A percentile compares a stretch with the other conserved stretches of the same genome.
These are phyloP conservation scores for Pinna nobilis DNA, from an alignment of 1,140 invertebrate species.

Conservation along the genomic window DNA sequence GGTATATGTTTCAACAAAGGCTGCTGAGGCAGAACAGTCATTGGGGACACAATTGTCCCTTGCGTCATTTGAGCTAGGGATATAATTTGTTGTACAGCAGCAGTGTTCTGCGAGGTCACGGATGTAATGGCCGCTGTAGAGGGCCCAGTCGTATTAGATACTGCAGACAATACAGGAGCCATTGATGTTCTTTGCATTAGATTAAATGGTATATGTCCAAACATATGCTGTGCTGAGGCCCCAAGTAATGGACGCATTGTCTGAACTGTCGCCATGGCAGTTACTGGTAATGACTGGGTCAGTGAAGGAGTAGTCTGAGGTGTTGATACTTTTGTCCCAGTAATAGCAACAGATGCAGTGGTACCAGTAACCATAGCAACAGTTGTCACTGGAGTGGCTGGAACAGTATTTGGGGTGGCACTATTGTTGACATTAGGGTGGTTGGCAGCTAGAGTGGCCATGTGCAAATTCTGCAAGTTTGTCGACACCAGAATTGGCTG, in stretches of 20 bases:
- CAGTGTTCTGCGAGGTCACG: background rate
- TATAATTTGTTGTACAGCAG: constrained; percentile 42
- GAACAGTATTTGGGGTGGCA: background rate
- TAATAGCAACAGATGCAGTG: constrained; percentile 1
- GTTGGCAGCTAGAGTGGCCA: background rate
- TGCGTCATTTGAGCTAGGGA: constrained; percentile 41
- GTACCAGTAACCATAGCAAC: constrained; percentile 12
- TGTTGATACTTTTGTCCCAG: constrained; percentile 4
- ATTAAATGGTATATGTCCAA: constrained; percentile 37
- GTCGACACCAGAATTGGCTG: constrained; percentile 16
- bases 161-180: constrained; percentile 19
- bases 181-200: constrained; percentile 37
- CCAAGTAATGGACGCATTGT: constrained; percentile 25
- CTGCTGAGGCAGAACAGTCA: constrained; percentile 46
- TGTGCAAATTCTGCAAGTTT: constrained; percentile 11
- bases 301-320: constrained; percentile 2
- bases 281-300: background rate
- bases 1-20: constrained; percentile 51
- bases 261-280: constrained; percentile 11
- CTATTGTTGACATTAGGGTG: background rate
- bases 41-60: constrained; percentile 37
- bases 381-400: constrained; percentile 1
- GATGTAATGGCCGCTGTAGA: constrained; percentile 13
- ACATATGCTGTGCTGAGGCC: constrained; percentile 18
- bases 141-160: background rate